Conservation (phyloP, 2,113 vertebrate genomes). For the Chascanopsetta lugubris region DNA sequence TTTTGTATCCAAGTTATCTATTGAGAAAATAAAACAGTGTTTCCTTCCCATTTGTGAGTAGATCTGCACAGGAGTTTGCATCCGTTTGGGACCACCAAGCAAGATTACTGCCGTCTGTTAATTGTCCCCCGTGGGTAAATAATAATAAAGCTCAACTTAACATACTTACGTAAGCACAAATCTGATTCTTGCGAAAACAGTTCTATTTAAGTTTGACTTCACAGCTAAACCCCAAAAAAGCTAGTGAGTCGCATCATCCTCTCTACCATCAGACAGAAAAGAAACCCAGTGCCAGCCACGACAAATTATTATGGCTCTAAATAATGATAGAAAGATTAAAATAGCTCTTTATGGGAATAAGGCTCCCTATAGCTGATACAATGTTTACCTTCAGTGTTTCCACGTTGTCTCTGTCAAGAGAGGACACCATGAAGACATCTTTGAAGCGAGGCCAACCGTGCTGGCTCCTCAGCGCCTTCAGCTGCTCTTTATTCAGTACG, state of each 20-base stretch:
- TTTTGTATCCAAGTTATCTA: no score
- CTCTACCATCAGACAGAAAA: neutral
- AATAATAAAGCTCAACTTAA: no score
- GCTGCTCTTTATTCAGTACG: conserved; percentile 59
- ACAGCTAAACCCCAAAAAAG: neutral
- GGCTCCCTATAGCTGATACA: neutral
- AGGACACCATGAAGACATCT: conserved; percentile 96
- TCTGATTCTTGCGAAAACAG: neutral
- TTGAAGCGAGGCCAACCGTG: conserved; percentile 90
- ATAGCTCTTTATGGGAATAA: neutral
- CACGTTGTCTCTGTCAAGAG: conserved; percentile 85
- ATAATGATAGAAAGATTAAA: neutral
- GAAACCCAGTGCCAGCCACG: neutral
- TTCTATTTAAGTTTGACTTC: neutral
- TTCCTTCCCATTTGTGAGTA: no score
- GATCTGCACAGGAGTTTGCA: no score
- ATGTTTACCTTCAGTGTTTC: conserved; percentile 87
- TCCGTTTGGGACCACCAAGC: neutral
- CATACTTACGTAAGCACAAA: no score
- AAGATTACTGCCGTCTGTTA: no score
- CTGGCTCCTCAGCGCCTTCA: conserved; percentile 53
- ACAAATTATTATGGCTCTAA: neutral
- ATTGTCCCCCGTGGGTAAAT: no score
- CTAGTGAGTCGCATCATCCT: neutral
- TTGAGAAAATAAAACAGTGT: no score